Evolutionary conservation across 2,113 vertebrate genomes (phyloP).

Genomic region (Isurus oxyrinchus): DNA sequence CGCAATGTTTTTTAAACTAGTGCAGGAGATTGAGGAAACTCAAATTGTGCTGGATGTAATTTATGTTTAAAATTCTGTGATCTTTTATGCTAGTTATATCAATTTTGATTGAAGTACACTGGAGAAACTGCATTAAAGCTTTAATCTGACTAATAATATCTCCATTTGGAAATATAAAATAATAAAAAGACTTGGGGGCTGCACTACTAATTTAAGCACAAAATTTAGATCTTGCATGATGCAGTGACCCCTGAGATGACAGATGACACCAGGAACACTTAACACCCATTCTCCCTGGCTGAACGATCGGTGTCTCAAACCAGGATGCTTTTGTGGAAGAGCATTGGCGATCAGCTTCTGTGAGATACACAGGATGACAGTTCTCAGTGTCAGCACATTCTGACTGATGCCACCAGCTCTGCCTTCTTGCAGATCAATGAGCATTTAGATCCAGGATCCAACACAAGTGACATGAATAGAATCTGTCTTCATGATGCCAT

Average conservation of each 20-base stretch:
- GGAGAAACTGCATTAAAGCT: neutral
- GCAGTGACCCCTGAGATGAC: neutral
- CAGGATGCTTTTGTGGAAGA: neutral
- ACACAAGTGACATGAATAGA: too few species aligned
- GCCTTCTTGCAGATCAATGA: too few species aligned
- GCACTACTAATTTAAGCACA: neutral
- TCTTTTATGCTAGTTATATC: neutral
- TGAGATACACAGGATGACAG: too few species aligned
- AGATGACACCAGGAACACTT: neutral
- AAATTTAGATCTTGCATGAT: neutral
- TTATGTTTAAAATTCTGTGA: neutral
- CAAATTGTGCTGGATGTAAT: neutral
- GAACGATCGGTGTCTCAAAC: neutral
- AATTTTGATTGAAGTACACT: too few species aligned
- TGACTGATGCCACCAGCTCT: too few species aligned
- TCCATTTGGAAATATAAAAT: neutral
- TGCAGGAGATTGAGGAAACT: neutral
- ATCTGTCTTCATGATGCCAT: too few species aligned
- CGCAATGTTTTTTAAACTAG: neutral
- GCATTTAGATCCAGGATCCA: too few species aligned
- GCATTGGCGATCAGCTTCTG: too few species aligned
- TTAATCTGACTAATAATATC: neutral
- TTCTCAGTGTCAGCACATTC: too few species aligned
- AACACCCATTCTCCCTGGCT: neutral
- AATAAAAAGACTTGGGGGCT: neutral